Base-by-base conservation (phyloP, 1,140 invertebrate genomes). In the Pristionchus pacificus region DNA sequence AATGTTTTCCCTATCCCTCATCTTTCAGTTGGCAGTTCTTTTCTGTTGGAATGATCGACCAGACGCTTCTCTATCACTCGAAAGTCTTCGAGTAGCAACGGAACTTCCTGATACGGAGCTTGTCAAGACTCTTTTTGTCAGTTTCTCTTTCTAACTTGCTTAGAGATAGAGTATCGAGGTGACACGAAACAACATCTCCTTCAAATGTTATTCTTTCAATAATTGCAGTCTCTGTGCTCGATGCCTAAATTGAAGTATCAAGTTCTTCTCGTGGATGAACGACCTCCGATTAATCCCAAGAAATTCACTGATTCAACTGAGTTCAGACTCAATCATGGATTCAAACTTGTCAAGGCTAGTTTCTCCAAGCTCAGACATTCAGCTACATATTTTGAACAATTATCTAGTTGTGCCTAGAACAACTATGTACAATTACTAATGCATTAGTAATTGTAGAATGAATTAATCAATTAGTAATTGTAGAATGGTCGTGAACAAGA, bases 261-360 rank as follows among this genome's bases (percentile, higher is more conserved):
- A 85, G 88, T 97, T 14, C 84, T 98, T 64, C 69, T 91, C 30
- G 92, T 92, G 84, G 88, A 89, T 64, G 28, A 14, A 38, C 91
- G 92, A 0, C 85, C 89, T 81, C 91, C 90, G 74, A 90, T 92
- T 1, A 95, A 96, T 55, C 19, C 38, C 2, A 60, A 57, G 87
- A 95, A 98, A 83, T 96, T 97, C 87, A 88, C 89, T 15, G 92
- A 97, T 83, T 90, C 92, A 77, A 94, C 93, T 2, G 87, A 89
- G 74, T 98, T 97, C 87, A 95, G 92, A 91, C 89, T 97, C 10
- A 98, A 98, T 88, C 93, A 97, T 84, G 92, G 97, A 79, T 98
- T 97, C 88, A 90, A 91, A 62, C 85, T 91, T 68, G 87, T 91
- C 88, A 90, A 85, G 87, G 88, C n/a, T n/a, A n/a, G n/a, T n/a